Percentiles rank a stretch among this genome's conserved stretches.
Conservation (phyloP, 1,140 invertebrate species). For the Diachasmimorpha longicaudata region DNA sequence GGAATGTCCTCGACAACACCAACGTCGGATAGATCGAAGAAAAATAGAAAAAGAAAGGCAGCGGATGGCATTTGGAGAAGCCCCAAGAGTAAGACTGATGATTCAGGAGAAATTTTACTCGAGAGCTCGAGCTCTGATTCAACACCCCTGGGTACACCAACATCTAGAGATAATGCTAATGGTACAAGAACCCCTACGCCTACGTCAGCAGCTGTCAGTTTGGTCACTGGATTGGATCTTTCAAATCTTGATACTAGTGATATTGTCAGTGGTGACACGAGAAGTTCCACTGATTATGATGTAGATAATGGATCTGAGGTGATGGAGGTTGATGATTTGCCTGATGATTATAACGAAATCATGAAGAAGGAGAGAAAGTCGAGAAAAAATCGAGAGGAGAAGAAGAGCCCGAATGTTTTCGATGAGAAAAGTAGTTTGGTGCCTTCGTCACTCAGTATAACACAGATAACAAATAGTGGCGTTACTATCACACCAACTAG, state of each 20-base stretch:
- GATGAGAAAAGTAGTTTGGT: conserved; percentile 68
- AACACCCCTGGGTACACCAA: conserved; percentile 67
- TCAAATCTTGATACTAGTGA: conserved; percentile 68
- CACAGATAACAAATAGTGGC: conserved; percentile 67
- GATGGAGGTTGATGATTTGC: conserved; percentile 61
- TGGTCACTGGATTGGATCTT: conserved; percentile 68
- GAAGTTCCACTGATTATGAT: conserved; percentile 65
- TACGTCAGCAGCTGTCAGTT: conserved; percentile 66
- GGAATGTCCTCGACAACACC: conserved; percentile 8
- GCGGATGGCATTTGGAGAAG: conserved; percentile 63
- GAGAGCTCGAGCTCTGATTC: conserved; percentile 74
- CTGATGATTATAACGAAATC: conserved; percentile 64
- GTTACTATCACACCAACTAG: conserved; percentile 57
- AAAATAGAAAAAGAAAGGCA: conserved; percentile 60
- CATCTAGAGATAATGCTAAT: conserved; percentile 61
- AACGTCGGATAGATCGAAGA: conserved; percentile 41
- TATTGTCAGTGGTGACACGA: conserved; percentile 58
- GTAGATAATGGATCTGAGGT: conserved; percentile 64
- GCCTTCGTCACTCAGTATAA: conserved; percentile 80
- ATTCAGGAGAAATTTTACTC: conserved; percentile 60
- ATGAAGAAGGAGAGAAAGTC: conserved; percentile 61
- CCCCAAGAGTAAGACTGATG: conserved; percentile 63
- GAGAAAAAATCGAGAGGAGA: conserved; percentile 54
- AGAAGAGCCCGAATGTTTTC: conserved; percentile 59
- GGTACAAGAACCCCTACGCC: conserved; percentile 63